phyloP scores from a whole-genome alignment of 23 tunicate species.

The Trididemnum miniatum region DNA sequence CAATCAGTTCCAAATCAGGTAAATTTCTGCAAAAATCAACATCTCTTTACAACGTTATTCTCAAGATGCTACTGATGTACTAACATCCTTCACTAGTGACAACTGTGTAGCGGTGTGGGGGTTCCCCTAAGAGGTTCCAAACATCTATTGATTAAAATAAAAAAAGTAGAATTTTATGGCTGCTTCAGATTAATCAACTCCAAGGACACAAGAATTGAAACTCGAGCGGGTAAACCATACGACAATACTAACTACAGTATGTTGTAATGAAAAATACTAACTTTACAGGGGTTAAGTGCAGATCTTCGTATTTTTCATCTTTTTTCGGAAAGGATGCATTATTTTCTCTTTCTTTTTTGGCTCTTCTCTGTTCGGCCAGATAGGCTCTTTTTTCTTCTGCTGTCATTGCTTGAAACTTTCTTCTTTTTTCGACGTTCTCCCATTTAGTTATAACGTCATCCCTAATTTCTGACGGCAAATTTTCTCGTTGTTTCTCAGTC shows the following conservation, averaged over 20 bases:
- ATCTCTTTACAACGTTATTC: too few species aligned
- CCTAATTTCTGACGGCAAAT: conserved; percentile 54
- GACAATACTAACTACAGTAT: too few species aligned
- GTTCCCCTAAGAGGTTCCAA: too few species aligned
- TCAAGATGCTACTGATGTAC: too few species aligned
- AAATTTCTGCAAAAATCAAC: conserved; percentile 50
- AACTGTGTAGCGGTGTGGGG: too few species aligned
- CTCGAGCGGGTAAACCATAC: too few species aligned
- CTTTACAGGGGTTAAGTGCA: conserved; percentile 26
- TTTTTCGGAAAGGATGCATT: not conserved
- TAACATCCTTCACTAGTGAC: too few species aligned
- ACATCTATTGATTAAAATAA: too few species aligned
- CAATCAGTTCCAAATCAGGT: conserved; percentile 42
- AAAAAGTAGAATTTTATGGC: too few species aligned
- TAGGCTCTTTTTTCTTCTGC: conserved; percentile 47
- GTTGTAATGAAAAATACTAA: too few species aligned
- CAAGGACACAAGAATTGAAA: too few species aligned
- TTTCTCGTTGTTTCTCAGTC: conserved; percentile 58
- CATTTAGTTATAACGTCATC: conserved; percentile 57
- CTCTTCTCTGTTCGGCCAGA: conserved; percentile 22
- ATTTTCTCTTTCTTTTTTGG: not conserved
- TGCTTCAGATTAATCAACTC: too few species aligned
- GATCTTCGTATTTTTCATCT: conserved; percentile 61
- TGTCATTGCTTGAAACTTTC: conserved; percentile 50
- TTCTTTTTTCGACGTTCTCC: conserved; percentile 39